Base-by-base conservation (phyloP, 2,797 vertebrate genomes). In the Takifugu ocellatus region DNA sequence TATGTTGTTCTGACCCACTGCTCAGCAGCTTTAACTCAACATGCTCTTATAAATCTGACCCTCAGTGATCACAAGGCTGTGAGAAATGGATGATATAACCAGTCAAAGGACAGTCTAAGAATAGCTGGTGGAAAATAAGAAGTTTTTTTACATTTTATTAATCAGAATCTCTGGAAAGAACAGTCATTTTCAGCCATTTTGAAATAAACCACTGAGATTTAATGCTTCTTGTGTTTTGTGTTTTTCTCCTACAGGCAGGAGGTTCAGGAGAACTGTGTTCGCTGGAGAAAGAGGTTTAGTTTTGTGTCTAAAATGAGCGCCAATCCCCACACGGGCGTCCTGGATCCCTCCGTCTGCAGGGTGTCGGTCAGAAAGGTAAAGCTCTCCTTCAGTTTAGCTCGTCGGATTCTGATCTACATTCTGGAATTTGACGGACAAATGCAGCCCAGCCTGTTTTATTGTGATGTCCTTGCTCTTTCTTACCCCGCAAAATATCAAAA, bases 301-400 rank as follows among this genome's bases (percentile, higher is more conserved):
- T 99, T 99, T 21, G 89, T 97, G 68, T 98, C 95, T 50, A 99
- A 98, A 69, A 96, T 99, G 94, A 98, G 95, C 10, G 96, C 95
- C 77, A 98, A 95, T 84, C 93, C 96, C 0, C 92, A 94, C 82
- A 99, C 97, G 0, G 97, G 96, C 3, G 93, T 98, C 61, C 91
- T 99, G 88, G 97, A 98, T 66, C 94, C 94, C 11, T 96, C 95
- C 3, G 42, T 96, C 85, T 98, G 96, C 89, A 90, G 97, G 5
- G 94, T 98, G 25, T 99, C 97, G 0, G 96, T 99, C 67, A 90
- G 97, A 50, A 98, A 98, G 94, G 97, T 97, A 81, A 46, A 46
- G 21, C 17, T 39, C 36, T 10, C 9, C 2, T 33, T 33, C 4
- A 29, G 27, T 29, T 14, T 1, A 39, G 36, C 36, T 11, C 11